Percentiles rank a stretch among this genome's conserved stretches.
These are phyloP conservation scores for Euschistus heros DNA, from an alignment of 1,140 invertebrate species.

Conservation along the genomic window DNA sequence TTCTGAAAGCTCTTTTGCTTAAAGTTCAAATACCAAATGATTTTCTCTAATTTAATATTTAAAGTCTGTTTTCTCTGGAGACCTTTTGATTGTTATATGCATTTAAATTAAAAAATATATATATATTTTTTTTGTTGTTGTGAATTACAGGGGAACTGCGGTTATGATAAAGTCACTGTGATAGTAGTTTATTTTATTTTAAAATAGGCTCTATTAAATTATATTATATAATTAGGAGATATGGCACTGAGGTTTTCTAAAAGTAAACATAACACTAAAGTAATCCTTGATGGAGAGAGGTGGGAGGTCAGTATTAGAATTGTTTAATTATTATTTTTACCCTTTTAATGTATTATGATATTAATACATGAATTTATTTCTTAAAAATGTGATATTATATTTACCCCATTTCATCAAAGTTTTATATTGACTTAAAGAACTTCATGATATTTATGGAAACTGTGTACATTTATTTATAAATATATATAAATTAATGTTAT, in stretches of 20 bases:
- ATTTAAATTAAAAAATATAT: neutral
- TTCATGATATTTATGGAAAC: neutral
- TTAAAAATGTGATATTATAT: neutral
- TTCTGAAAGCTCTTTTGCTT: conserved; percentile 73
- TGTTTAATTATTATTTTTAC: neutral
- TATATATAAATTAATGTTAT: no score
- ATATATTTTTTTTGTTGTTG: conserved; percentile 8
- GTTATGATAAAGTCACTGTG: conserved; percentile 8
- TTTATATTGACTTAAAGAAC: neutral
- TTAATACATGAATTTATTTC: neutral
- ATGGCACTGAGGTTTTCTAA: conserved; percentile 23
- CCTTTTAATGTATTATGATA: neutral
- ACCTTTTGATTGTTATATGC: neutral
- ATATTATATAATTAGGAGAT: neutral
- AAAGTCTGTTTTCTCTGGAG: neutral
- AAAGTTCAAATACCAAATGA: conserved; percentile 23
- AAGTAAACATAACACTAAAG: conserved; percentile 21
- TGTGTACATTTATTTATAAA: neutral
- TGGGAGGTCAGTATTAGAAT: conserved; percentile 20
- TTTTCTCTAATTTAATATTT: conserved; percentile 10
- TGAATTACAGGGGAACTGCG: conserved; percentile 6
- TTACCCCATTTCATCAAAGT: neutral
- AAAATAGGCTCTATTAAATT: no score
- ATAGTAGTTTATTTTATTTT: neutral
- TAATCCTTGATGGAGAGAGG: conserved; percentile 21